Evolutionary conservation across 1,140 invertebrate genomes (phyloP).

Genomic region (Dreissena rostriformis): DNA sequence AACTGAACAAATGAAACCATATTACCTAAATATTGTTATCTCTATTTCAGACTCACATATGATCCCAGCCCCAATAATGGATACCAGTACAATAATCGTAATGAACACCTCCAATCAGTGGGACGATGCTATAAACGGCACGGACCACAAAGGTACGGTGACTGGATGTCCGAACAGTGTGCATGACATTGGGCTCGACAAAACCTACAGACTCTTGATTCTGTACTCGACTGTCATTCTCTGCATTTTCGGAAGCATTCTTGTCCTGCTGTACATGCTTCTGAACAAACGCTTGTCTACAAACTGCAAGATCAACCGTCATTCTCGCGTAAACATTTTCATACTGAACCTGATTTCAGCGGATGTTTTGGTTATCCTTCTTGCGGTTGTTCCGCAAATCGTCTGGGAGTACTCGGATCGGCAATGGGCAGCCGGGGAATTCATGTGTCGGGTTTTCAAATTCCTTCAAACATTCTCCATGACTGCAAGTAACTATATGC

Average conservation of each 20-base stretch:
- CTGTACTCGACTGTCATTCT: constrained; percentile 69
- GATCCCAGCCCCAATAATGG: no score
- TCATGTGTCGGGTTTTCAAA: constrained; percentile 80
- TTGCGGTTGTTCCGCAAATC: constrained; percentile 76
- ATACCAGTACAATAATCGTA: no score
- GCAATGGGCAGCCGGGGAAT: constrained; percentile 78
- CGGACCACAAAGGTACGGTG: no score
- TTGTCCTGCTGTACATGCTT: constrained; percentile 73
- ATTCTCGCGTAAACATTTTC: constrained; percentile 75
- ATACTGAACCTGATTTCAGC: constrained; percentile 80
- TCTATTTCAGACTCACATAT: no score
- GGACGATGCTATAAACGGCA: no score
- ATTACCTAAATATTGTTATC: no score
- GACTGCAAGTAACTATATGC: constrained; percentile 80
- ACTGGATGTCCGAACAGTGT: constrained; percentile 19
- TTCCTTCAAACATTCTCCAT: constrained; percentile 80
- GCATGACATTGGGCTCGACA: constrained; percentile 68
- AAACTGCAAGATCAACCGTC: constrained; percentile 55
- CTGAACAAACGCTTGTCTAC: constrained; percentile 69
- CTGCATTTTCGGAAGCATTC: constrained; percentile 69
- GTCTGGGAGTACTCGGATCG: constrained; percentile 80
- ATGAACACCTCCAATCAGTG: no score
- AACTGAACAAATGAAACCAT: no score
- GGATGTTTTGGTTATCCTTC: constrained; percentile 78
- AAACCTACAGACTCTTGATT: constrained; percentile 57